Evolutionary conservation across 2,797 vertebrate species (phyloP).

Genomic region (Mycteria americana): DNA sequence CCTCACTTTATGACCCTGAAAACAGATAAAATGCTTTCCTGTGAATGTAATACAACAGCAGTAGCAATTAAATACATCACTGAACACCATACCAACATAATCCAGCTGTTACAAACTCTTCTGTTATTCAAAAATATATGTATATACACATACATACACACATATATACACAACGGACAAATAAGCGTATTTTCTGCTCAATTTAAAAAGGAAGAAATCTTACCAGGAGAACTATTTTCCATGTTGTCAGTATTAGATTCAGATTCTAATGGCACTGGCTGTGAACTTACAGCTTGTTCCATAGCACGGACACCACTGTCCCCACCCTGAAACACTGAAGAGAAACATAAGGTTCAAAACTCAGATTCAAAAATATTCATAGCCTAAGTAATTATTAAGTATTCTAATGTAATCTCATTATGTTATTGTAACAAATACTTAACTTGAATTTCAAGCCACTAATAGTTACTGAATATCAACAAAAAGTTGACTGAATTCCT

Average conservation of each 20-base stretch:
- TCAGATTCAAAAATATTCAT: not conserved
- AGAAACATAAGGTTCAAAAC: constrained; percentile 18
- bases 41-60: not conserved
- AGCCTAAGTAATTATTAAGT: not conserved
- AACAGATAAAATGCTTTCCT: not conserved
- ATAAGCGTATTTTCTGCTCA: not conserved
- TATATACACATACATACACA: not conserved
- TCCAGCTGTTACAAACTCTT: not conserved
- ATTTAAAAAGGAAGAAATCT: not conserved
- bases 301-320: constrained; percentile 71
- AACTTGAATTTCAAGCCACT: not conserved
- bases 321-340: constrained; percentile 54
- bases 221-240: constrained; percentile 88
- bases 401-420: not conserved
- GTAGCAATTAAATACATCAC: not conserved
- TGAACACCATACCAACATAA: not conserved
- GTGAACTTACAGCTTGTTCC: constrained; percentile 82
- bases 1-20: not conserved
- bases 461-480: not conserved
- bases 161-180: not conserved
- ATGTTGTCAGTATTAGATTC: constrained; percentile 81
- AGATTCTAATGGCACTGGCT: constrained; percentile 77
- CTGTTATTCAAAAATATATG: not conserved
- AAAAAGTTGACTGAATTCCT: not conserved
- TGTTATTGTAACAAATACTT: not conserved